phyloP scores from a whole-genome alignment of 2,113 vertebrate species.

The Panthera leo region DNA sequence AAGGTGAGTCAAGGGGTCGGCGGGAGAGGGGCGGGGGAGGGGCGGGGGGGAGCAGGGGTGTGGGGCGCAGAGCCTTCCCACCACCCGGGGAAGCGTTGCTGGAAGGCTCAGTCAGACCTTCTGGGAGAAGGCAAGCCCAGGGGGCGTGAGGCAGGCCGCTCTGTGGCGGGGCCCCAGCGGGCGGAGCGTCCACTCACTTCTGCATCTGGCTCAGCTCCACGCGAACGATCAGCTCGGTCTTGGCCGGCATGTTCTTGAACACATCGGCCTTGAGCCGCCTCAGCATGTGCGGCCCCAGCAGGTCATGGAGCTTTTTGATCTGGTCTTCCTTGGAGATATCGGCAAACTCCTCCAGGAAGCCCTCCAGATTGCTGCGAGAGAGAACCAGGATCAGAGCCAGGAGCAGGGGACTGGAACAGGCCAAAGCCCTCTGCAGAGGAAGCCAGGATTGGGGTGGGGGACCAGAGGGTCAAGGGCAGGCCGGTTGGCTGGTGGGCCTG shows the following conservation, averaged over 20 bases:
- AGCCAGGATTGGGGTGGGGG: accelerated
- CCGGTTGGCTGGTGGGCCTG: background rate
- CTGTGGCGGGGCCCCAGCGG: accelerated
- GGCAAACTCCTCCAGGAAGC: constrained; percentile 98
- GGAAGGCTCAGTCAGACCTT: background rate
- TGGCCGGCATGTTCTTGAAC: constrained; percentile 99
- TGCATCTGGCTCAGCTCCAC: constrained; percentile 99
- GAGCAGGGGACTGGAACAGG: background rate
- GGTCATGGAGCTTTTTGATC: constrained; percentile 98
- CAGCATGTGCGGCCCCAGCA: constrained; percentile 98
- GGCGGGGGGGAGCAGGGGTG: too few relatives aligned
- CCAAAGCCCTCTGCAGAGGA: background rate
- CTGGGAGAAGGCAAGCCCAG: background rate
- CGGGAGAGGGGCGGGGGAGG: accelerated
- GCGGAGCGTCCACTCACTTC: constrained; percentile 87
- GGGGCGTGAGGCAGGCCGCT: accelerated
- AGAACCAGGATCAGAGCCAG: background rate
- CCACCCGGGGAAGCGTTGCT: background rate
- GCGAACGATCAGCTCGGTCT: constrained; percentile 96
- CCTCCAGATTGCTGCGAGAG: constrained; percentile 94
- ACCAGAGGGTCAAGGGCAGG: background rate
- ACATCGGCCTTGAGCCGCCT: constrained; percentile 95
- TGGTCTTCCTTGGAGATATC: constrained; percentile 99
- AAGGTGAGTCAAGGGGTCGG: background rate
- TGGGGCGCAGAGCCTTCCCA: background rate